phyloP scores from a whole-genome alignment of 2,797 vertebrate genomes.

The Microctenopoma steveboyesi region DNA sequence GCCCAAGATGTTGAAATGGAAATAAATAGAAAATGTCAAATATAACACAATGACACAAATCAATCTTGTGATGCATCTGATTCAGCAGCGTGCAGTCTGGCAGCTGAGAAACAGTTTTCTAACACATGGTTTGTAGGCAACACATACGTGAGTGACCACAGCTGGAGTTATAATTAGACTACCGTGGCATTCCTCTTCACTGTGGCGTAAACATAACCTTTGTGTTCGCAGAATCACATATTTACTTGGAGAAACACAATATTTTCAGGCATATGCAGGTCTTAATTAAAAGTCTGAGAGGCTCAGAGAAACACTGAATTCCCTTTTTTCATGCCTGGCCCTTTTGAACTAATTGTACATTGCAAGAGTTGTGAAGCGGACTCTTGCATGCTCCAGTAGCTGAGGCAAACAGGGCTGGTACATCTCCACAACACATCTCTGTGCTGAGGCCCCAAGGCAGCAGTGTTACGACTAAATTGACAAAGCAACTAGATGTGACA shows the following conservation, averaged over 20 bases:
- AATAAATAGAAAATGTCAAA: background rate
- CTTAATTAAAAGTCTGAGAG: slow-evolving; percentile 30
- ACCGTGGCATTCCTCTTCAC: slow-evolving; percentile 1
- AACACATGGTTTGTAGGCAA: slow-evolving; percentile 22
- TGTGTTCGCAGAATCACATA: background rate
- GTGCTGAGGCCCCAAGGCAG: slow-evolving; percentile 66
- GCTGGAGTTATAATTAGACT: slow-evolving; percentile 7
- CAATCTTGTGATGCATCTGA: background rate
- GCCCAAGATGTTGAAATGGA: background rate
- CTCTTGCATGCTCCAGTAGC: slow-evolving; percentile 58
- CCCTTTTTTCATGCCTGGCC: slow-evolving; percentile 29
- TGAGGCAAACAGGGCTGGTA: slow-evolving; percentile 49
- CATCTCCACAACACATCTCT: slow-evolving; percentile 52
- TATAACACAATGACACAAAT: background rate
- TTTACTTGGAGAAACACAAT: background rate
- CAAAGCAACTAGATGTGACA: slow-evolving; percentile 82
- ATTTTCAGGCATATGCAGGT: slow-evolving; percentile 1
- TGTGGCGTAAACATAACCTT: background rate
- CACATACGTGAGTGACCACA: slow-evolving; percentile 9
- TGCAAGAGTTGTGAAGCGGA: slow-evolving; percentile 49
- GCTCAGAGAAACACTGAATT: slow-evolving; percentile 7
- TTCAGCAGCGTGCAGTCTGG: slow-evolving; percentile 23
- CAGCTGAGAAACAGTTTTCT: slow-evolving; percentile 24
- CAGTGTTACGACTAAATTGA: slow-evolving; percentile 78
- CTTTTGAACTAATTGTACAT: slow-evolving; percentile 56